phyloP scores from a whole-genome alignment of 2,888 invertebrate species.

The Hanleya hanleyi region DNA sequence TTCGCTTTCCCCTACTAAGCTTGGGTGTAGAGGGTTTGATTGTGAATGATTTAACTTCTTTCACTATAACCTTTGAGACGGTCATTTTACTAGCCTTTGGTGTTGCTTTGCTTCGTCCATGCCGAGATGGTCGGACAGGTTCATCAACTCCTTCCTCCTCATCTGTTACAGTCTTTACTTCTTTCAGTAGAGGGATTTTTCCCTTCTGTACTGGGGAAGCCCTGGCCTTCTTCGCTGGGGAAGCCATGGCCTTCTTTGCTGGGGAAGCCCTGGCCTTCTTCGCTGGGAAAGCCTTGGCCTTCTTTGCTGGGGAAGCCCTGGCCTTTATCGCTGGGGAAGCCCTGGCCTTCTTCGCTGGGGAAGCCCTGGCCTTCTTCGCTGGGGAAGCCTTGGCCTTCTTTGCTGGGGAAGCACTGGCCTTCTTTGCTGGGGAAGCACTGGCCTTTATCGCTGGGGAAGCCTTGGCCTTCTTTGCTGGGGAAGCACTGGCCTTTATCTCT shows the following conservation, averaged over 20 bases:
- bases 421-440: slow-evolving; percentile 14
- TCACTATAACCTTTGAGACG: slow-evolving; percentile 4
- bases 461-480: not conserved
- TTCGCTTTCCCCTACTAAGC: not conserved
- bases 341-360: slow-evolving; percentile 18
- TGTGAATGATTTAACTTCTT: slow-evolving; percentile 11
- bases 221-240: slow-evolving; percentile 14
- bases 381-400: not conserved
- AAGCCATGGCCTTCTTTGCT: slow-evolving; percentile 11
- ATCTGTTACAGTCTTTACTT: slow-evolving; percentile 11
- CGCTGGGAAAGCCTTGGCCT: slow-evolving; percentile 3
- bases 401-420: not conserved
- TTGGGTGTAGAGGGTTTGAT: slow-evolving; percentile 14
- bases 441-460: slow-evolving; percentile 12
- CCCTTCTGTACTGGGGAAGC: slow-evolving; percentile 10
- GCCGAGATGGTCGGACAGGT: no score
- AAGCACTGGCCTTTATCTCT: not conserved
- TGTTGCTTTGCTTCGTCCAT: slow-evolving; percentile 2
- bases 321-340: slow-evolving; percentile 8
- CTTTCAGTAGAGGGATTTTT: slow-evolving; percentile 13
- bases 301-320: slow-evolving; percentile 13
- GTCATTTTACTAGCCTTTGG: slow-evolving; percentile 12
- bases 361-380: slow-evolving; percentile 15
- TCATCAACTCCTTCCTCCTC: no score
- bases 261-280: slow-evolving; percentile 14